These are phyloP conservation scores for Dasypogon diadema DNA, from an alignment of 2,888 invertebrate species.

Conservation along the genomic window DNA sequence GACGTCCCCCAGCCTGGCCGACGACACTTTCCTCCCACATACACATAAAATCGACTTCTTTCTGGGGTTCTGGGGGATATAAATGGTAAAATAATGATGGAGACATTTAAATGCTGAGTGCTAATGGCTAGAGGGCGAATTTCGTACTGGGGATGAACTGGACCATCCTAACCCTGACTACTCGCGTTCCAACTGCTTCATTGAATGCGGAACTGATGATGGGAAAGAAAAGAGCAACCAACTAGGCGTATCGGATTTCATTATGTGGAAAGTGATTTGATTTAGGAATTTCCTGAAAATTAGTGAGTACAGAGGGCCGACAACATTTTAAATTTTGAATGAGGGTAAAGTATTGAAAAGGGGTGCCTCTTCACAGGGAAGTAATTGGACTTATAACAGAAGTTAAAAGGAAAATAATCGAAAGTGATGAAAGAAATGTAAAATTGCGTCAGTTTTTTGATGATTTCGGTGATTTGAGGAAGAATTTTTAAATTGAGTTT, in stretches of 20 bases:
- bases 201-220: conserved; percentile 15
- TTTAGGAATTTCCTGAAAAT: conserved; percentile 50
- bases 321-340: conserved; percentile 2
- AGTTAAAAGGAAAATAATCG: conserved; percentile 41
- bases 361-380: conserved; percentile 6
- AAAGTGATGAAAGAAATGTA: conserved; percentile 3
- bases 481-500: conserved; percentile 31
- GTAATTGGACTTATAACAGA: conserved; percentile 32
- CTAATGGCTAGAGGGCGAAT: conserved; percentile 32
- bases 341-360: neutral
- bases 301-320: conserved; percentile 9
- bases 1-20: neutral
- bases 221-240: conserved; percentile 65
- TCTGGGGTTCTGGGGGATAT: no score
- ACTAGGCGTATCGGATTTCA: conserved; percentile 70
- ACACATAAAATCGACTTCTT: conserved; percentile 24
- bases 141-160: neutral
- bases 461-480: neutral
- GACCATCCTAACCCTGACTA: neutral
- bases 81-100: conserved; percentile 43
- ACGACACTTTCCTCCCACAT: neutral
- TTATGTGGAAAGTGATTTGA: conserved; percentile 61
- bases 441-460: conserved; percentile 16
- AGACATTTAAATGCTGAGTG: conserved; percentile 47
- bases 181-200: neutral